phyloP scores from a whole-genome alignment of 2,113 vertebrate genomes.

The Entelurus aequoreus region DNA sequence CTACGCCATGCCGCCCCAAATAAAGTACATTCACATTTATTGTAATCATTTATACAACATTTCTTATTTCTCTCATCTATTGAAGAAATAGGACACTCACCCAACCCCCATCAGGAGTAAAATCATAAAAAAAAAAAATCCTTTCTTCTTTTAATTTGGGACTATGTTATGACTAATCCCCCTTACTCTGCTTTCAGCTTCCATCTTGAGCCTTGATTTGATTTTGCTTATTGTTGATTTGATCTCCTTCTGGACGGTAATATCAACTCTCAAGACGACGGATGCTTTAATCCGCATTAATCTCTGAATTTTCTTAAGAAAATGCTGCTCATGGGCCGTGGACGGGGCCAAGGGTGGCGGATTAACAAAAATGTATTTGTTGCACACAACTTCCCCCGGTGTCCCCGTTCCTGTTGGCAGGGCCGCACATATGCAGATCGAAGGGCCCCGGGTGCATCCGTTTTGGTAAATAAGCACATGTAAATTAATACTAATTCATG shows the following conservation, averaged over 20 bases:
- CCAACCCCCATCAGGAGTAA: conserved; percentile 17
- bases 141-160: conserved; percentile 72
- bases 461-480: too few species aligned
- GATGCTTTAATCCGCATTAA: conserved; percentile 70
- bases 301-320: conserved; percentile 61
- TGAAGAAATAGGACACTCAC: conserved; percentile 44
- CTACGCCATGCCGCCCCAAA: too few species aligned
- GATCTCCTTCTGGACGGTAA: conserved; percentile 77
- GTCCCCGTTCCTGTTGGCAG: too few species aligned
- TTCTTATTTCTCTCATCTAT: conserved; percentile 32
- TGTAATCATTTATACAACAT: conserved; percentile 21
- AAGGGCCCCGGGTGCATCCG: too few species aligned
- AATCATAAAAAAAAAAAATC: conserved; percentile 68
- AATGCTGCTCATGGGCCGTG: conserved; percentile 15
- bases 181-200: conserved; percentile 72
- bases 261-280: conserved; percentile 60
- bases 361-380: conserved; percentile 60
- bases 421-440: too few species aligned
- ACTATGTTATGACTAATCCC: conserved; percentile 79
- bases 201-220: conserved; percentile 79
- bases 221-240: conserved; percentile 76
- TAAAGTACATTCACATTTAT: not conserved
- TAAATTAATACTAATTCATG: too few species aligned
- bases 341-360: conserved; percentile 12
- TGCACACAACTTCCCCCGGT: conserved; percentile 19